phyloP scores from a whole-genome alignment of 2,797 vertebrate species.

The Sebastes kiyomatsui region DNA sequence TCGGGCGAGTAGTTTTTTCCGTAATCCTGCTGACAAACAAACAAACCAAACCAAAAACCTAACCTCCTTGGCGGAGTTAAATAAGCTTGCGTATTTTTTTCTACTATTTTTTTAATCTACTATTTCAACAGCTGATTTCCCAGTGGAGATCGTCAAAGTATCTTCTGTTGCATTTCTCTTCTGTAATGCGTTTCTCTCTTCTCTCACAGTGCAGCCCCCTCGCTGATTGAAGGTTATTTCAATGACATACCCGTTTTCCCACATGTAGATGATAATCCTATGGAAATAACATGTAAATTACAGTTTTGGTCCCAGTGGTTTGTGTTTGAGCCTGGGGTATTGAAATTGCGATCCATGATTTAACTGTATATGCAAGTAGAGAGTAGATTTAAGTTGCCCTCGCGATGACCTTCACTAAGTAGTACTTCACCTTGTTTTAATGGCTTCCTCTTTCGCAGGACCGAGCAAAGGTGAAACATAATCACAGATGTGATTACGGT shows the following conservation, averaged over 20 bases:
- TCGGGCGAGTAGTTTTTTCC: background rate
- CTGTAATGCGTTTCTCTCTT: background rate
- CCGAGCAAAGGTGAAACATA: slow-evolving; percentile 19
- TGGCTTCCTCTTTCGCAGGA: background rate
- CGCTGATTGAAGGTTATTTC: slow-evolving; percentile 30
- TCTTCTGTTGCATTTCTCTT: background rate
- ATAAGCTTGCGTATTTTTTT: background rate
- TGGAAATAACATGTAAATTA: slow-evolving; percentile 53
- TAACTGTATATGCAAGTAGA: slow-evolving; percentile 11
- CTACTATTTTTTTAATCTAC: background rate
- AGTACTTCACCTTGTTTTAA: slow-evolving; percentile 30
- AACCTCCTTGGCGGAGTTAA: background rate
- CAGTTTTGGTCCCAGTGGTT: background rate
- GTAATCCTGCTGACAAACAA: background rate
- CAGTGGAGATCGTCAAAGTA: background rate
- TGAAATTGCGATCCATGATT: slow-evolving; percentile 13
- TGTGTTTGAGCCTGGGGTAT: background rate
- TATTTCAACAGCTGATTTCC: background rate
- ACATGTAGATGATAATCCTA: slow-evolving; percentile 42
- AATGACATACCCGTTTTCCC: slow-evolving; percentile 6
- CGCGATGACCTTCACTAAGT: slow-evolving; percentile 28
- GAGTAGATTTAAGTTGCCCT: slow-evolving; percentile 31
- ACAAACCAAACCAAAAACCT: background rate
- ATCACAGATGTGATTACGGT: slow-evolving; percentile 36
- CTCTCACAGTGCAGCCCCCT: background rate